phyloP scores from a whole-genome alignment of 2,888 invertebrate genomes.

The Agrochola macilenta region DNA sequence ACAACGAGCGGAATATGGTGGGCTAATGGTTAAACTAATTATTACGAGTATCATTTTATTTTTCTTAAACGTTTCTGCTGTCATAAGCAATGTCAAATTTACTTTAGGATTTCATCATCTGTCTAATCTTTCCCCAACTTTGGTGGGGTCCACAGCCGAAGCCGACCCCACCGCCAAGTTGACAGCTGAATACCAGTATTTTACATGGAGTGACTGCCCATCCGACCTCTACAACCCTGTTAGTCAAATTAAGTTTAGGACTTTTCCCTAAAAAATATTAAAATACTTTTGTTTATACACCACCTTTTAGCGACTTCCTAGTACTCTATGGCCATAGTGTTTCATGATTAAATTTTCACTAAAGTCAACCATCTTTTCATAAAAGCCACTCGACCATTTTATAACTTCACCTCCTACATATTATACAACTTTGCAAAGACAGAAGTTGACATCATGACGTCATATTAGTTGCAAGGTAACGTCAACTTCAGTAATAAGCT shows the following conservation, averaged over 20 bases:
- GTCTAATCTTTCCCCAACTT: neutral
- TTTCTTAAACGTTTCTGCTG: neutral
- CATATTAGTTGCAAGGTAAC: conserved; percentile 57
- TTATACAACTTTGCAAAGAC: conserved; percentile 40
- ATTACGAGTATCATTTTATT: neutral
- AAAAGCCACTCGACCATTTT: conserved; percentile 19
- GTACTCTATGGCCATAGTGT: neutral
- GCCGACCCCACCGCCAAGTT: too few species aligned
- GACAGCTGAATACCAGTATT: too few species aligned
- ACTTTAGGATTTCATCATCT: neutral
- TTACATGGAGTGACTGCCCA: neutral
- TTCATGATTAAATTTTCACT: conserved; percentile 12
- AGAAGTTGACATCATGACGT: conserved; percentile 35
- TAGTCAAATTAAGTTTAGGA: neutral
- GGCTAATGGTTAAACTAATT: neutral
- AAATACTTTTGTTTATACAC: neutral
- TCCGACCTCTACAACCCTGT: neutral
- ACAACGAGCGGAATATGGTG: neutral
- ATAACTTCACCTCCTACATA: conserved; percentile 20
- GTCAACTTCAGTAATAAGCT: conserved; percentile 56
- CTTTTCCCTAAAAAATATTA: neutral
- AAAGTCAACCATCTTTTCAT: conserved; percentile 4
- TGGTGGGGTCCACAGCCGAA: too few species aligned
- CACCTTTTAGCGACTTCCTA: neutral
- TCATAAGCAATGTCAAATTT: neutral